These are phyloP conservation scores for Poeciliopsis occidentalis DNA, from an alignment of 2,113 vertebrate genomes.

Conservation along the genomic window DNA sequence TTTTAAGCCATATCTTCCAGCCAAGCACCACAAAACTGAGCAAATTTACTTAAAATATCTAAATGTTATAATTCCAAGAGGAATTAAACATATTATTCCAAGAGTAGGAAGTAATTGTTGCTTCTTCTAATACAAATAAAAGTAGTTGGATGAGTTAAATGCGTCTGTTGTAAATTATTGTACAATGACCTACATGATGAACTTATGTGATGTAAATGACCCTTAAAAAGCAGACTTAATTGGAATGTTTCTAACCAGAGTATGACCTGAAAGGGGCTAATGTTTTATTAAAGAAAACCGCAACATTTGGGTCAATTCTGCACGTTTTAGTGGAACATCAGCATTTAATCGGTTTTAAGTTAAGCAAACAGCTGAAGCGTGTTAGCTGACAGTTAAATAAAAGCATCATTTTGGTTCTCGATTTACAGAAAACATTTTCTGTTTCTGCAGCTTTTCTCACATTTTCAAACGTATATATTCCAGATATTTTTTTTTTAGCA, in stretches of 20 bases:
- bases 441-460: not conserved
- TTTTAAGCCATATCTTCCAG: no score
- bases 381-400: not conserved
- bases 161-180: no score
- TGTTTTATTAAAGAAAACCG: not conserved
- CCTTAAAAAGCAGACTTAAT: not conserved
- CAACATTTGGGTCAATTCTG: not conserved
- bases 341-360: not conserved
- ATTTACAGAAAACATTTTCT: not conserved
- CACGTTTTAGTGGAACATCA: not conserved
- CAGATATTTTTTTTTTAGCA: not conserved
- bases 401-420: not conserved
- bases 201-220: no score
- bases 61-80: not conserved
- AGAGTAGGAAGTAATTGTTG: not conserved
- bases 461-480: not conserved
- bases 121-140: not conserved
- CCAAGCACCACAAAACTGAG: no score
- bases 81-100: not conserved
- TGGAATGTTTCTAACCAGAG: not conserved
- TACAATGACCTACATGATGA: no score
- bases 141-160: not conserved
- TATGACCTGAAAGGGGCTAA: not conserved
- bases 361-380: not conserved
- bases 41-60: not conserved